Base-by-base conservation (phyloP, 1,140 invertebrate species). In the Drosophila parvula region DNA sequence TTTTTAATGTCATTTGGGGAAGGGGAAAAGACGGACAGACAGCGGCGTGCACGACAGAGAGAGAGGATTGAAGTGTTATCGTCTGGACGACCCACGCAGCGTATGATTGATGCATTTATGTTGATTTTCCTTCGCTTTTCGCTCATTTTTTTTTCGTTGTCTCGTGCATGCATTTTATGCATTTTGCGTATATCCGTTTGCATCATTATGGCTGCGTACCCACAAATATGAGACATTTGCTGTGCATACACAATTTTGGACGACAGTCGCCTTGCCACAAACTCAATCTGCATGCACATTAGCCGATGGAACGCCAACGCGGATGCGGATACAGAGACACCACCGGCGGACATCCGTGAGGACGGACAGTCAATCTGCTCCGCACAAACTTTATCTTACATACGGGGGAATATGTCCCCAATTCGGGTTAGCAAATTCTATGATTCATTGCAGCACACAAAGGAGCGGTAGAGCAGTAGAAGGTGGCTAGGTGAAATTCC, bases 171-270 rank as follows among this genome's bases (percentile, higher is more conserved):
- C 64, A 88, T 86, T 86, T 88, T 88, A 82, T 86, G 83, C 83
- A 83, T 83, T 83, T 83, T 83, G 76, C 67, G 81, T 55, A 55
- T 83, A 84, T 83, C 63, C 80, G 67, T 64, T 64, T 55, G 75
- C 71, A 88, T 82, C 83, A 86, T 86, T 82, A 86, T 85, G 83
- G 53, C 70, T 63, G 61, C 53, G 59, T 40, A 53, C 65, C 78
- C 83, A 79, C 81, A 86, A 88, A 86, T 88, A 88, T 88, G 83
- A 88, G 84, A 74, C 78, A 88, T 88, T 88, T 88, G 83, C 77
- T 83, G 76, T 88, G 83, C 79, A 88, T 83, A 89, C 83, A 89
- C 16, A 89, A 88, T 83, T 83, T 89, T 38, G 51, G 51, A 55
- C 18, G 51, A 38, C 51, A 55, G 51, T 36, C 18, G 16, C 32